phyloP scores from a whole-genome alignment of 2,888 invertebrate species.

The Acanthopleura granulata region DNA sequence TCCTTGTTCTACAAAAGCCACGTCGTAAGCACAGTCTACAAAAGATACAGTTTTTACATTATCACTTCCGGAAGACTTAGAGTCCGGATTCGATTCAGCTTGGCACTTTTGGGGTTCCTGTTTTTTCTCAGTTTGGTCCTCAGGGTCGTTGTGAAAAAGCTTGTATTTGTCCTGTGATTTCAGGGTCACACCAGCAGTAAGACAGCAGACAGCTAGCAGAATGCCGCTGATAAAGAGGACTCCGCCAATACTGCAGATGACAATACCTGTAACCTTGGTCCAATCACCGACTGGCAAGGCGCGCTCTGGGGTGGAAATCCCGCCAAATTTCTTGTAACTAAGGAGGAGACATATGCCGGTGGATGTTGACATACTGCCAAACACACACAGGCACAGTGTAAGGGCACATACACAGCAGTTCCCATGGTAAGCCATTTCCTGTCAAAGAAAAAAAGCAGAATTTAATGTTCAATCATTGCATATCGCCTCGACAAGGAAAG shows the following conservation, averaged over 20 bases:
- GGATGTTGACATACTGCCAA: background rate
- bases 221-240: background rate
- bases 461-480: too few relatives aligned
- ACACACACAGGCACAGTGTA: background rate
- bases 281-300: background rate
- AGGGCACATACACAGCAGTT: background rate
- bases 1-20: background rate
- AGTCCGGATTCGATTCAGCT: too few relatives aligned
- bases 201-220: background rate
- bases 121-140: too few relatives aligned
- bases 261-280: background rate
- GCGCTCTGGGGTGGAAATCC: background rate
- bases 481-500: too few relatives aligned
- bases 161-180: too few relatives aligned
- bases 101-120: too few relatives aligned
- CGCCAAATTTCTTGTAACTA: background rate
- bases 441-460: too few relatives aligned
- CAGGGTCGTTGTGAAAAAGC: too few relatives aligned
- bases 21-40: background rate
- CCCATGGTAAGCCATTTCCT: conserved; percentile 1
- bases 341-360: background rate
- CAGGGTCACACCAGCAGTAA: background rate
- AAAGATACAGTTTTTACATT: too few relatives aligned
- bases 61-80: too few relatives aligned
- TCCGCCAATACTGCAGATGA: background rate